Conservation (phyloP, 2,888 invertebrate species). For the Eupithecia subumbrata region DNA sequence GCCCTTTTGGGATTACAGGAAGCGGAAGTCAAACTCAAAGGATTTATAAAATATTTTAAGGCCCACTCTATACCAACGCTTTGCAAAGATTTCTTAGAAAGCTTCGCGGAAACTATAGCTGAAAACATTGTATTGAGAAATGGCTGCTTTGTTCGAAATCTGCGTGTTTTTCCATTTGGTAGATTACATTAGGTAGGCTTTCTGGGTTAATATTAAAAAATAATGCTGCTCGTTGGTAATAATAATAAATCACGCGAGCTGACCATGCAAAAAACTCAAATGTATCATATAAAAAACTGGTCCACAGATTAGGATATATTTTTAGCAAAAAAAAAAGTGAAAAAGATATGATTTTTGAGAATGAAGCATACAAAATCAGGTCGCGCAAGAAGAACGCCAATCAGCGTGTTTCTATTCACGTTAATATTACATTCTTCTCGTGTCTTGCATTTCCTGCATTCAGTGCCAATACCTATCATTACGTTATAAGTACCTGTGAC, state of each 20-base stretch:
- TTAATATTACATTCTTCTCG: conserved; percentile 16
- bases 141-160: background rate
- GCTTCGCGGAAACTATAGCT: background rate
- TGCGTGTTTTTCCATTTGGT: background rate
- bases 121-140: background rate
- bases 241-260: background rate
- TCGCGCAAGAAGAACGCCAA: background rate
- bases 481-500: conserved; percentile 51
- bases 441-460: conserved; percentile 30
- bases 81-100: background rate
- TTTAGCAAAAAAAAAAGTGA: background rate
- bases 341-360: background rate
- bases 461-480: conserved; percentile 33
- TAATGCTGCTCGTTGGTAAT: background rate
- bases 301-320: background rate
- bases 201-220: too few species aligned
- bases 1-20: conserved; percentile 11
- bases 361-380: background rate
- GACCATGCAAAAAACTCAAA: background rate
- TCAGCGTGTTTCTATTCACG: conserved; percentile 4
- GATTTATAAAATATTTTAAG: background rate
- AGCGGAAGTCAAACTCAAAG: background rate
- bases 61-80: background rate
- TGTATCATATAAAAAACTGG: background rate
- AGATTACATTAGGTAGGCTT: background rate